Percentiles rank a stretch among this genome's conserved stretches.
These are phyloP conservation scores for Drepanosiphum platanoidis DNA, from an alignment of 2,888 invertebrate species.

Conservation along the genomic window DNA sequence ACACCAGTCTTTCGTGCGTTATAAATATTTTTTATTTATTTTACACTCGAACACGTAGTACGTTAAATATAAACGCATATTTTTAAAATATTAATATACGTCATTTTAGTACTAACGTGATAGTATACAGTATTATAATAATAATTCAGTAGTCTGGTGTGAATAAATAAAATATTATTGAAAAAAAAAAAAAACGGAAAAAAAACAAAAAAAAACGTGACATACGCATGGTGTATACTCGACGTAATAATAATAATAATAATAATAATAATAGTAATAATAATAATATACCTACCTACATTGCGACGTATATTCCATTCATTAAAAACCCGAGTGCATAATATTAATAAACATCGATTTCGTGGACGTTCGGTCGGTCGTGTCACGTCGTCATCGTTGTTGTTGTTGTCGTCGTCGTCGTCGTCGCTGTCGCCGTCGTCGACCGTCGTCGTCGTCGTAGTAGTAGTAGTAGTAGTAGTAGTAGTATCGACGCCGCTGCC, in stretches of 20 bases:
- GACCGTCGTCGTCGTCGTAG: background rate
- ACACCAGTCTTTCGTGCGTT: too few species aligned
- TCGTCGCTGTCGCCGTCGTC: background rate
- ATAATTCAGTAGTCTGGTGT: background rate
- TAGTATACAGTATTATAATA: too few species aligned
- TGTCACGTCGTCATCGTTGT: constrained; percentile 9
- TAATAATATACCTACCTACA: background rate
- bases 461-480: background rate
- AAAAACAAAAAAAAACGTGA: constrained; percentile 42
- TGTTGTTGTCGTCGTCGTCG: background rate
- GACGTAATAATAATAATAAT: background rate
- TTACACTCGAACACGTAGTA: background rate
- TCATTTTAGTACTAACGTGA: too few species aligned
- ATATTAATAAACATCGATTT: constrained; percentile 37
- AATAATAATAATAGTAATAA: background rate
- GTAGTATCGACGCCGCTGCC: background rate
- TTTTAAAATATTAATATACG: too few species aligned
- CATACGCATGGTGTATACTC: constrained; percentile 42
- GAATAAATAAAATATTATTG: background rate
- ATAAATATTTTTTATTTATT: too few species aligned
- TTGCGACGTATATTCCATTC: constrained; percentile 35
- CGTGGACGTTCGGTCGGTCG: constrained; percentile 28
- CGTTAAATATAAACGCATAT: background rate
- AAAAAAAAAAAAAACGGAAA: constrained; percentile 22
- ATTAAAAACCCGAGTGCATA: constrained; percentile 23